Percentiles rank a stretch among this genome's conserved stretches.
phyloP scores from a whole-genome alignment of 2,797 vertebrate genomes.

The Acanthis flammea region DNA sequence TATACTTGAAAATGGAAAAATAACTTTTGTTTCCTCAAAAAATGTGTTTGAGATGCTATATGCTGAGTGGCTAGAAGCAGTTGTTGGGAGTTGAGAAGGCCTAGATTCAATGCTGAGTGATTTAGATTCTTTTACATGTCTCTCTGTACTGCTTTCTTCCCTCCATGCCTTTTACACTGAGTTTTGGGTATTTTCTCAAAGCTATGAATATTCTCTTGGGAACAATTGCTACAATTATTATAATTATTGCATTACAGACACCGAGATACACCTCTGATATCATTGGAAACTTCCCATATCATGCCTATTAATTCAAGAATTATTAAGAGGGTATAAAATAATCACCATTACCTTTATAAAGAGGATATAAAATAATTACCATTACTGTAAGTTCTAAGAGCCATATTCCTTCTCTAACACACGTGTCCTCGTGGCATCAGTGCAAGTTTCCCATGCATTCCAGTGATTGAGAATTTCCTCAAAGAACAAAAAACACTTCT shows the following conservation, averaged over 20 bases:
- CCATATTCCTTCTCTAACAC: neutral
- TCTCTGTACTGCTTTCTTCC: neutral
- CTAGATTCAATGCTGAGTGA: neutral
- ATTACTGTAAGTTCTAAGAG: neutral
- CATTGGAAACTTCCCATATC: neutral
- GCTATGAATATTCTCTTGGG: neutral
- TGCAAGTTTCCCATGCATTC: neutral
- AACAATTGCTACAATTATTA: neutral
- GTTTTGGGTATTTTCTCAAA: neutral
- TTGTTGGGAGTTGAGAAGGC: neutral
- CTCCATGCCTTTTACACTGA: neutral
- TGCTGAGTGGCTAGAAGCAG: neutral
- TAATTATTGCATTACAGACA: neutral
- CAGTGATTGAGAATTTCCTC: neutral
- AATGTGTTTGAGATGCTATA: neutral
- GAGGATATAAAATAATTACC: neutral
- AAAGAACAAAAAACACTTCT: neutral
- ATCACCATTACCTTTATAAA: neutral
- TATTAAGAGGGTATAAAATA: neutral
- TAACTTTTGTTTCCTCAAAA: neutral
- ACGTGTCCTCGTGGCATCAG: rapidly evolving
- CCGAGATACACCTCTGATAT: neutral
- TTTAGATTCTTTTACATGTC: neutral
- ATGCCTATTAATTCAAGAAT: neutral
- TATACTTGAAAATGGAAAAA: neutral